Evolutionary conservation across 2,888 invertebrate species (phyloP).

Genomic region (Pristionchus mayeri): DNA sequence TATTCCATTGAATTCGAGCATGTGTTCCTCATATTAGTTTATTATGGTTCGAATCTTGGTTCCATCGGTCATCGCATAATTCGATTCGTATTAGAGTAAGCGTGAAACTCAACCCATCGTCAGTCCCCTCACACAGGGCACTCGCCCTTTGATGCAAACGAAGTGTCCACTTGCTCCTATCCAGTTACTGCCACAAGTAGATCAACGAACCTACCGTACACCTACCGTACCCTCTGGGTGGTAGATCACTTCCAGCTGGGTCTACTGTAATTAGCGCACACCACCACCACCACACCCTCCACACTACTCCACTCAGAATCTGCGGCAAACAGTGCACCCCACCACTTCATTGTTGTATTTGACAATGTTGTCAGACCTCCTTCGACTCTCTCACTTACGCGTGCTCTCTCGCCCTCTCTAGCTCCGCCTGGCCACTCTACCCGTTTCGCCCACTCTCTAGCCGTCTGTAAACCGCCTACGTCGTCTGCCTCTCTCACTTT

Average conservation of each 20-base stretch:
- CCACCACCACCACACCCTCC: neutral
- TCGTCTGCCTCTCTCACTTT: neutral
- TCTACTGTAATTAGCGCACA: neutral
- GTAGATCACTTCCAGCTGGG: constrained; percentile 8
- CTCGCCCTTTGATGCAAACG: too few relatives aligned
- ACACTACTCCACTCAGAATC: neutral
- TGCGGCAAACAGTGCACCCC: constrained; percentile 20
- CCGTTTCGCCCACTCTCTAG: constrained; percentile 3
- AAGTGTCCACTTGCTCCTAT: too few relatives aligned
- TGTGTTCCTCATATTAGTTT: too few relatives aligned
- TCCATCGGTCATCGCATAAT: too few relatives aligned
- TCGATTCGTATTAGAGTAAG: too few relatives aligned
- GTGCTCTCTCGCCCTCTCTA: neutral
- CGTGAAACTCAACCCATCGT: too few relatives aligned
- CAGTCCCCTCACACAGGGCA: too few relatives aligned
- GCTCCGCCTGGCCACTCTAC: neutral
- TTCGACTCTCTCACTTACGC: neutral
- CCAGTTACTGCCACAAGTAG: too few relatives aligned
- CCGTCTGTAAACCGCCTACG: neutral
- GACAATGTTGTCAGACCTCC: constrained; percentile 10
- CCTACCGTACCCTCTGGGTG: neutral
- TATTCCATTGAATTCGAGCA: too few relatives aligned
- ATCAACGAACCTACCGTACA: neutral
- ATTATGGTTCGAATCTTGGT: too few relatives aligned
- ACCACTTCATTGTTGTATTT: constrained; percentile 43